Evolutionary conservation across 2,797 vertebrate genomes (phyloP), one percentile per base, ranked within the genome.

Genomic region (Acridotheres tristis): DNA sequence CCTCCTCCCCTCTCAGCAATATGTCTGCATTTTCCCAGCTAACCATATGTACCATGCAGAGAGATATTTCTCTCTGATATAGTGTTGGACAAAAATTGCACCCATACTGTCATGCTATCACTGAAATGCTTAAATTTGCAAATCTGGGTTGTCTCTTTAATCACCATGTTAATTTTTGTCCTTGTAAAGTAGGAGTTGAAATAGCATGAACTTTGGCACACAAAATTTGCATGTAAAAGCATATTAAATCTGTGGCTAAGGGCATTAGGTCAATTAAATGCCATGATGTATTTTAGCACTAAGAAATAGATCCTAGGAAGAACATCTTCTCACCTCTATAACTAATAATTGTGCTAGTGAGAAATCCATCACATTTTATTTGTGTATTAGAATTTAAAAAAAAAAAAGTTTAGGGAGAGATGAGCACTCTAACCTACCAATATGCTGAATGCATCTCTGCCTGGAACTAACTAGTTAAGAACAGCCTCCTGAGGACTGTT

Each of bases 191-290:
- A 63, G 59, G 7, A 79, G 3, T 30, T 89, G 47, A 54, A 82
- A 76, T n/a, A 66, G 21, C 14, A 38, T 63, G n/a, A 69, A 61
- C 32, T 81, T 86, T 42, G 50, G 19, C 17, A 23, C 34, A 27
- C 0, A 0, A 59, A 66, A 29, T 55, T 58, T 88, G 26, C 16
- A 30, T 2, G 8, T 38, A 50, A 18, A 88, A 79, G 23, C 1
- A 25, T 48, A 69, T 54, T 66, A 85, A 42, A 27, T 25, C 38
- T 29, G 13, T 67, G 32, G 10, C 40, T 84, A 65, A 88, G n/a
- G 20, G 47, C 21, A 72, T 36, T 62, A 74, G 36, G 79, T 43
- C 74, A 72, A 42, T 65, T 71, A 51, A 86, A 71, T 42, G 7
- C 6, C 11, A 32, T 29, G 5, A 34, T 55, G 23, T 10, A 38